Conservation (phyloP, 2,797 vertebrate species). For the Pampus argenteus region DNA sequence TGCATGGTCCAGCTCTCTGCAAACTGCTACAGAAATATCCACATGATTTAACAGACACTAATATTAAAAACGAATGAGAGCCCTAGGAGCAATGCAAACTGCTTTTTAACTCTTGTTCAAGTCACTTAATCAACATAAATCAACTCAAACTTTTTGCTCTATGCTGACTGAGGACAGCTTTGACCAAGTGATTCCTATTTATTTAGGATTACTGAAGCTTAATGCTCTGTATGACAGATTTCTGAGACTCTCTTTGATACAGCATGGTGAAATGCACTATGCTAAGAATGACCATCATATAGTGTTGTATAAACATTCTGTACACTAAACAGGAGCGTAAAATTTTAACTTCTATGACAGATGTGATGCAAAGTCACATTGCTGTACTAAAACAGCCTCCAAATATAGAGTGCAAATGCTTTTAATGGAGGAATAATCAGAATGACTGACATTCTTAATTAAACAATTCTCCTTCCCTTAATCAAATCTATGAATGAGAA, state of each 20-base stretch:
- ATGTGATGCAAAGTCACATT: not conserved
- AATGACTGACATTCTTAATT: slow-evolving; percentile 77
- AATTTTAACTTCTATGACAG: slow-evolving; percentile 19
- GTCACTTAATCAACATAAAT: slow-evolving; percentile 40
- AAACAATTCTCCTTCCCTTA: slow-evolving; percentile 75
- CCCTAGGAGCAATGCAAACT: slow-evolving; percentile 12
- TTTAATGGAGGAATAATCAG: slow-evolving; percentile 67
- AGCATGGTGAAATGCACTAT: slow-evolving; percentile 7
- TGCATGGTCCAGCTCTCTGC: slow-evolving; percentile 23
- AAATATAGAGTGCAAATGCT: slow-evolving; percentile 14
- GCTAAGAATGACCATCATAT: not conserved
- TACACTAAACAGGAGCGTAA: not conserved
- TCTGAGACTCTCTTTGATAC: not conserved
- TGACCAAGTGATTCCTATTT: slow-evolving; percentile 11
- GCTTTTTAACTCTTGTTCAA: slow-evolving; percentile 13
- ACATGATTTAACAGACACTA: slow-evolving; percentile 35
- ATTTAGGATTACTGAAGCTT: slow-evolving; percentile 22
- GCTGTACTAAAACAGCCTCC: slow-evolving; percentile 23
- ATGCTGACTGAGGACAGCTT: not conserved
- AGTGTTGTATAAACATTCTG: not conserved
- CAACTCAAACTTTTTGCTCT: slow-evolving; percentile 8
- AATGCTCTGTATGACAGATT: not conserved
- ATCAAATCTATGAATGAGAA: slow-evolving; percentile 77
- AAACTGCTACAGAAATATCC: slow-evolving; percentile 22
- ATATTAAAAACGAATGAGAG: slow-evolving; percentile 30